Evolutionary conservation across 2,888 invertebrate genomes (phyloP), one percentile per base, ranked within the genome.

Genomic region (Crocallis elinguaria): DNA sequence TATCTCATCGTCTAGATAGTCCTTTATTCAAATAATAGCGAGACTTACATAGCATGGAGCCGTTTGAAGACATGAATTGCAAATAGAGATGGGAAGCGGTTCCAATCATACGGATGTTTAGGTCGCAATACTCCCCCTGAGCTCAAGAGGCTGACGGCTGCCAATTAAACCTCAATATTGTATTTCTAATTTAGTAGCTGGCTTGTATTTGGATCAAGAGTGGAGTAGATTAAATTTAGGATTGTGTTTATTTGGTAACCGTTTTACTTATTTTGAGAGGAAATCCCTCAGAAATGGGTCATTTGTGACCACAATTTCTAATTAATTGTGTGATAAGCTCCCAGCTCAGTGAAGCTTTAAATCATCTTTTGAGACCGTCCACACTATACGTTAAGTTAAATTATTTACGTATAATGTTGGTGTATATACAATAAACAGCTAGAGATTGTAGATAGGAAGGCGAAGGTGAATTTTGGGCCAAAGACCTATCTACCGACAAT

Each of bases 21-120:
- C 60, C 50, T 58, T 64, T 64, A 62, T 64, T 62, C 60, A 60
- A 58, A 61, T 63, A 62, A 62, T 56, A 58, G 49, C 54, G 56
- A 54, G 56, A 57, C 55, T 52, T 56, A 59, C 53, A 57, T 60
- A 60, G 60, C 60, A 63, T 55, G 49, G 61, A 57, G 51, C 51
- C 50, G 63, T 69, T 71, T 66, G 66, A 64, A 66, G 67, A 75
- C 74, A 76, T 74, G 82, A 82, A 84, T 81, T 82, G 81, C 82
- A 82, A 83, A 84, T 82, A 66, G 68, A 69, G 73, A 75, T 67
- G 71, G 70, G 71, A 77, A 75, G 65, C 64, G 55, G 66, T 71
- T 75, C 73, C 77, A 82, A 82, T 83, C 79, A 80, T 66, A 81
- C 78, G 79, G 78, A 66, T 77, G 75, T 75, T 79, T 78, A 77